phyloP scores from a whole-genome alignment of 2,113 vertebrate species.

The Seriola dumerili region DNA sequence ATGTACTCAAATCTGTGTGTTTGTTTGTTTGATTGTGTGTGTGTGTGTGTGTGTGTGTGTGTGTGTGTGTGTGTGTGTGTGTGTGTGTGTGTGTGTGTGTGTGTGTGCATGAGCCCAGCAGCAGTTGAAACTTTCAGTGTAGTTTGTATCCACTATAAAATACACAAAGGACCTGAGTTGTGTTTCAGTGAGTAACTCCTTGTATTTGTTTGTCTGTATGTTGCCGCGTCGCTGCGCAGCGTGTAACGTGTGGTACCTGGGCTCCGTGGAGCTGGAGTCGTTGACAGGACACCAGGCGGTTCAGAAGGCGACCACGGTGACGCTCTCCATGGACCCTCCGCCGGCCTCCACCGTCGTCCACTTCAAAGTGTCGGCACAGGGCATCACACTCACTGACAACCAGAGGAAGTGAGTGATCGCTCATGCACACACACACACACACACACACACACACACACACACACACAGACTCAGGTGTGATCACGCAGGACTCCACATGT shows the following conservation, averaged over 20 bases:
- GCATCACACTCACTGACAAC: constrained; percentile 97
- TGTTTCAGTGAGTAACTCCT: not conserved
- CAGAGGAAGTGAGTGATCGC: constrained; percentile 92
- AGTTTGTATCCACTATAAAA: too few relatives aligned
- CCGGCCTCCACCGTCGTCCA: constrained; percentile 91
- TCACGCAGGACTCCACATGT: not conserved
- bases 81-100: too few relatives aligned
- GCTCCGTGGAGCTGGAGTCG: constrained; percentile 94
- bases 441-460: constrained; percentile 6
- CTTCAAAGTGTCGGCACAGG: constrained; percentile 96
- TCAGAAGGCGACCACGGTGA: constrained; percentile 91
- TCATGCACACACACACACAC: not conserved
- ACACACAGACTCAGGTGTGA: not conserved
- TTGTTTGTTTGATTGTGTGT: not conserved
- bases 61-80: too few relatives aligned
- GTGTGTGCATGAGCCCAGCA: too few relatives aligned
- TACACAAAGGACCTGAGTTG: accelerated
- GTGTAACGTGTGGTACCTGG: constrained; percentile 97
- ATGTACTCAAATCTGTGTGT: not conserved
- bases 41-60: not conserved
- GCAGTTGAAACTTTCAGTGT: too few relatives aligned
- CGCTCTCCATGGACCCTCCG: constrained; percentile 86
- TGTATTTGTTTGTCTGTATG: not conserved
- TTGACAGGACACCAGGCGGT: constrained; percentile 94
- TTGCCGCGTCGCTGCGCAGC: constrained; percentile 76